Conservation (phyloP, 1,140 invertebrate genomes). For the Lordiphosa mommai region DNA sequence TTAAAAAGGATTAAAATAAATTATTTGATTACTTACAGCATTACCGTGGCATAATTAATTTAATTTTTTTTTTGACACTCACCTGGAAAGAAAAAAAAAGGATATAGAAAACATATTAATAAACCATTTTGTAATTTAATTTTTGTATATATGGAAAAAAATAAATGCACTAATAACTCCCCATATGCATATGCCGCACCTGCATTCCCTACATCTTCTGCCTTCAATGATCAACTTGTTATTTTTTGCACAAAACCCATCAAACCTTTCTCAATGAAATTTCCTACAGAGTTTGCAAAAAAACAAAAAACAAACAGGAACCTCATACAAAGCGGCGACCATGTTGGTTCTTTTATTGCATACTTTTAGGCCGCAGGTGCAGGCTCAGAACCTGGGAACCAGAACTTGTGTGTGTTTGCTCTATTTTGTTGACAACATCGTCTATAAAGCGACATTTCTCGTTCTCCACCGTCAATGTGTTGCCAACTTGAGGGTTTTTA, state of each 20-base stretch:
- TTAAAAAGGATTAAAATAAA: no score
- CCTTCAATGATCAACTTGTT: no score
- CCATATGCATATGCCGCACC: no score
- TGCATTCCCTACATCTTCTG: no score
- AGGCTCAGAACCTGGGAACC: constrained; percentile 1
- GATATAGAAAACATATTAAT: no score
- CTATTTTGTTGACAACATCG: constrained; percentile 43
- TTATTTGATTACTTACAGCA: constrained; percentile 2
- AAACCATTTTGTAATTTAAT: no score
- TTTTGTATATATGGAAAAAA: no score
- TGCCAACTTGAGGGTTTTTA: constrained; percentile 51
- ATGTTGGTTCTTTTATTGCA: constrained; percentile 48
- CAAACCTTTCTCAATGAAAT: no score
- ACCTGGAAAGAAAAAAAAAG: not conserved
- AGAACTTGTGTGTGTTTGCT: constrained; percentile 32
- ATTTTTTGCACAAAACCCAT: no score
- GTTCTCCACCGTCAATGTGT: constrained; percentile 28
- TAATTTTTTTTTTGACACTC: not conserved
- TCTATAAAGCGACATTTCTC: constrained; percentile 9
- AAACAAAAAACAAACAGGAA: constrained; percentile 14
- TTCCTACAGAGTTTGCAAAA: constrained; percentile 3
- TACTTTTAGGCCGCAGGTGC: constrained; percentile 49
- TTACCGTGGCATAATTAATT: not conserved
- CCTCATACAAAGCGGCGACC: constrained; percentile 44
- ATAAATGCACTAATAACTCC: no score